These are phyloP conservation scores for Lycocorax pyrrhopterus DNA, from an alignment of 2,113 vertebrate species.

Conservation along the genomic window DNA sequence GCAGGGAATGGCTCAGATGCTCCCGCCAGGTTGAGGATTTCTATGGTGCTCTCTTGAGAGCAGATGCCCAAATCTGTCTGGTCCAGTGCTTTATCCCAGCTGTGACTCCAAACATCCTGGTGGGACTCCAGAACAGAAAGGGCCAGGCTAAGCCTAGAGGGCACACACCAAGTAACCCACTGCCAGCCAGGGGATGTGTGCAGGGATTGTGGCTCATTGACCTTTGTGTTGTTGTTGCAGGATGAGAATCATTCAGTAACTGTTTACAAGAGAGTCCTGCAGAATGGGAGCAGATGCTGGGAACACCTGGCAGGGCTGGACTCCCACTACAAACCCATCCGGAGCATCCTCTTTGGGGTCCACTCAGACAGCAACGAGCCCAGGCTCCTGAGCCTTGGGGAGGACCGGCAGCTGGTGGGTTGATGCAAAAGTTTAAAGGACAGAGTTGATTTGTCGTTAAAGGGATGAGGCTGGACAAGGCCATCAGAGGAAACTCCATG, in stretches of 20 bases:
- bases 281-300: slow-evolving; percentile 66
- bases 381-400: slow-evolving; percentile 88
- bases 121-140: neutral
- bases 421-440: neutral
- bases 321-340: slow-evolving; percentile 86
- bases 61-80: neutral
- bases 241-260: slow-evolving; percentile 81
- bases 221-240: slow-evolving; percentile 47
- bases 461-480: neutral
- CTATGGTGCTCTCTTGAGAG: neutral
- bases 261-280: slow-evolving; percentile 68
- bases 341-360: slow-evolving; percentile 85
- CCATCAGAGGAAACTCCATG: neutral
- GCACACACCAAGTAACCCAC: too few species aligned
- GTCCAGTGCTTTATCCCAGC: neutral
- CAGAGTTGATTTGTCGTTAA: neutral
- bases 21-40: neutral
- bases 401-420: slow-evolving; percentile 84
- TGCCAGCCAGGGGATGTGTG: neutral
- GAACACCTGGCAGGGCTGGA: slow-evolving; percentile 79
- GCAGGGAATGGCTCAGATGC: neutral
- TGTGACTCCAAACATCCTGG: neutral
- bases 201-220: accelerated
- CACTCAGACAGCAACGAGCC: slow-evolving; percentile 76
- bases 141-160: accelerated